phyloP scores from a whole-genome alignment of 2,113 vertebrate genomes.

The Aythya baeri region DNA sequence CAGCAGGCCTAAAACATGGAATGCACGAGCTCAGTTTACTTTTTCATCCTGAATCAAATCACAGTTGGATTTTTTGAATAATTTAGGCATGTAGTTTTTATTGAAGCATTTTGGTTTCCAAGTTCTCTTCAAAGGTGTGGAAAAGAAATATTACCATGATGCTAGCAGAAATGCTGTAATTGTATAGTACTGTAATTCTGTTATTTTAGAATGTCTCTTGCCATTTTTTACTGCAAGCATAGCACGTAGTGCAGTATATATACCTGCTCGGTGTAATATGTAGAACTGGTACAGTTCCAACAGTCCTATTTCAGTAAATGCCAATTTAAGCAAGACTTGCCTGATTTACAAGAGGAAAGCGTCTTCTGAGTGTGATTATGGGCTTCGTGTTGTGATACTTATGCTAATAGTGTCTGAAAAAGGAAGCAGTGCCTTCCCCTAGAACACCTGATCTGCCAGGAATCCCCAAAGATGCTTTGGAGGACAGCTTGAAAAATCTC shows the following conservation, averaged over 20 bases:
- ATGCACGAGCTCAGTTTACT: background rate
- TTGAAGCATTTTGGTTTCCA: background rate
- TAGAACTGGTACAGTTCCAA: background rate
- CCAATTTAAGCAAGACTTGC: background rate
- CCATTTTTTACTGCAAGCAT: background rate
- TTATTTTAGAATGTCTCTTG: background rate
- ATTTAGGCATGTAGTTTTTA: background rate
- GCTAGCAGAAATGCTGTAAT: background rate
- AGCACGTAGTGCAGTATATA: background rate
- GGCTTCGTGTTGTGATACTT: constrained; percentile 9
- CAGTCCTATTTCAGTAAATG: background rate
- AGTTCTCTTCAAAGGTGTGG: background rate
- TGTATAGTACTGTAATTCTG: background rate
- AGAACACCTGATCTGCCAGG: background rate
- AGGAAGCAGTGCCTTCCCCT: background rate
- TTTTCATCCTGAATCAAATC: background rate
- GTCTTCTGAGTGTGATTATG: background rate
- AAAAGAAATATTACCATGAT: background rate
- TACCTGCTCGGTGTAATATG: background rate
- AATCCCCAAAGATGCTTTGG: background rate
- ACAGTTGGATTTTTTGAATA: background rate
- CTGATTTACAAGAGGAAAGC: background rate
- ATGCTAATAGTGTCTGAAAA: background rate
- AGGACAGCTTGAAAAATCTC: background rate
- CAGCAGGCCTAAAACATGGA: background rate